phyloP scores from a whole-genome alignment of 92 coral and sea anemone genomes.

The Virgularia gustaviana region DNA sequence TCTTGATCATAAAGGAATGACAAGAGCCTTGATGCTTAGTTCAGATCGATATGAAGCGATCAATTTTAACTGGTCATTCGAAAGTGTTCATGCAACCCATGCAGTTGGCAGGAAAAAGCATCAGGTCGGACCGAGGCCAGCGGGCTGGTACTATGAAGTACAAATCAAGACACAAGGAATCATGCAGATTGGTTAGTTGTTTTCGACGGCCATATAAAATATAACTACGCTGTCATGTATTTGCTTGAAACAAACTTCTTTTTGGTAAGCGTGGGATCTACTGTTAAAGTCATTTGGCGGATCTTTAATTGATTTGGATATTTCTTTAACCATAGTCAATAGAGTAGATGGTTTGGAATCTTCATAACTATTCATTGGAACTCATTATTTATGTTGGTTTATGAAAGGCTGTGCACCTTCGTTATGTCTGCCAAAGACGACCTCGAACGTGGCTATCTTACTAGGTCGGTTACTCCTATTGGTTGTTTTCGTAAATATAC shows the following conservation, averaged over 20 bases:
- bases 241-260: no score
- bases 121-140: slow-evolving; percentile 60
- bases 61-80: slow-evolving; percentile 95
- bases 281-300: not conserved
- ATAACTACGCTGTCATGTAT: not conserved
- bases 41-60: slow-evolving; percentile 82
- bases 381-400: no score
- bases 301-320: not conserved
- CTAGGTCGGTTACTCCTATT: no score
- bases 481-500: no score
- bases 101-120: slow-evolving; percentile 75
- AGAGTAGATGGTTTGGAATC: no score
- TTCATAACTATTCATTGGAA: no score
- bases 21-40: slow-evolving; percentile 77
- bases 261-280: no score
- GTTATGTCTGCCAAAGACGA: no score
- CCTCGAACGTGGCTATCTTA: no score
- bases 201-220: not conserved
- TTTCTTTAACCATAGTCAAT: no score
- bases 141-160: slow-evolving; percentile 98
- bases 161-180: slow-evolving; percentile 79
- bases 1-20: slow-evolving; percentile 68
- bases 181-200: slow-evolving; percentile 74
- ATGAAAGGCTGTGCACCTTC: no score
- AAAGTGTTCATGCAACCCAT: slow-evolving; percentile 83